These are phyloP conservation scores for Lordiphosa clarofinis DNA, from an alignment of 1,140 invertebrate species.

Conservation along the genomic window DNA sequence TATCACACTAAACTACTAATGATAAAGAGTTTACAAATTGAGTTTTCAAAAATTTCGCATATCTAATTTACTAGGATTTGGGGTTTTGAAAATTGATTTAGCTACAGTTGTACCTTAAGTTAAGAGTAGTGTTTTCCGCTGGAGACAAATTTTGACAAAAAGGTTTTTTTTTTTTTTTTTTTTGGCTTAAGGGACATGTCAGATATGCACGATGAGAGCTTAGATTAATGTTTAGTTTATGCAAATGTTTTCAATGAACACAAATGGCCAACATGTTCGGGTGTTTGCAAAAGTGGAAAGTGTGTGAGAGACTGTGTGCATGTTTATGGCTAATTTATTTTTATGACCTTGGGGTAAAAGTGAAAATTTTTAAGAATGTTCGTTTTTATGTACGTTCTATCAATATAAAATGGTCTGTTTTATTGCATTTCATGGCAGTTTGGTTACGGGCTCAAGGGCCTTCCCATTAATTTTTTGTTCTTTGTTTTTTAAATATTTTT, in stretches of 20 bases:
- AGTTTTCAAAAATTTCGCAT: constrained; percentile 53
- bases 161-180: constrained; percentile 10
- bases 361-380: constrained; percentile 24
- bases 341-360: constrained; percentile 33
- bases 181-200: constrained; percentile 32
- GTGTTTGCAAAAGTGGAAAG: neutral
- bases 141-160: constrained; percentile 37
- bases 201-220: constrained; percentile 54
- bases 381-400: constrained; percentile 24
- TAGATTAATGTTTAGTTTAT: constrained; percentile 45
- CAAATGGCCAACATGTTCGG: constrained; percentile 39
- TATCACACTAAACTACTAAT: constrained; percentile 76
- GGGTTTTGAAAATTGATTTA: constrained; percentile 54
- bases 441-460: neutral
- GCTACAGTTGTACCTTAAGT: constrained; percentile 63
- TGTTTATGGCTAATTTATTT: constrained; percentile 56
- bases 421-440: constrained; percentile 68
- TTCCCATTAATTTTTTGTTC: constrained; percentile 14
- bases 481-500: neutral
- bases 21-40: constrained; percentile 71
- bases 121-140: constrained; percentile 39
- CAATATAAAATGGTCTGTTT: constrained; percentile 26
- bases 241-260: constrained; percentile 53
- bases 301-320: constrained; percentile 13
- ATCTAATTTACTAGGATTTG: constrained; percentile 38